Evolutionary conservation across 2,888 invertebrate genomes (phyloP), one percentile per base, ranked within the genome.

Genomic region (Hermaeophaga mercurialis): DNA sequence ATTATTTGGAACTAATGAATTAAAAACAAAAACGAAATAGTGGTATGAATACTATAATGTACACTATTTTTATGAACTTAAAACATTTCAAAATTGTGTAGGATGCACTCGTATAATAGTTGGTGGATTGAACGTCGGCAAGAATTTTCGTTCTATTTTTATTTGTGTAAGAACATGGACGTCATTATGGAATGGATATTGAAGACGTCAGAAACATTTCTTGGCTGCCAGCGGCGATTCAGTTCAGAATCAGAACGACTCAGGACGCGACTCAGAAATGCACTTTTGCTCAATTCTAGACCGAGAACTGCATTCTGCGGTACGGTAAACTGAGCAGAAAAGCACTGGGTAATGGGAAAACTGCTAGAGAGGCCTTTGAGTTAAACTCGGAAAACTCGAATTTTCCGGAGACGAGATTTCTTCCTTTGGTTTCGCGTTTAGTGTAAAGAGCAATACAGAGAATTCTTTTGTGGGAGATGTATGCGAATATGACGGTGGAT

Each of bases 271-370:
- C 22, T 50, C 24, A 41, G 41, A 41, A 33, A 50, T 50, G 50
- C 31, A 38, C 36, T 38, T 50, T 50, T 50, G 41, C 50, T 41
- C 50, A 50, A 41, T 50, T 50, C 41, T 41, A 31, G 9, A 47
- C 12, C 36, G 36, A 47, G 31, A 31, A 31, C 31, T 52, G 52
- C 52, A 52, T 52, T 52, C 34, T 33, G 52, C 15, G 52, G 52
- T 31, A 34, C 33, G 43, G 52, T 43, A 52, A 52, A 52, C 43
- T 52, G 52, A 52, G 52, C 52, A 52, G 52, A 43, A 52, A 52
- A 52, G 52, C 52, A 34, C 43, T 44, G 43, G 43, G 44, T 52
- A 52, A 52, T 52, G 52, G 52, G 43, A 52, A 52, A 52, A 52
- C 52, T 52, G 52, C 43, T 52, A 52, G 34, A 52, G 34, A 52